Evolutionary conservation across 37 sponge, comb jelly and placozoan species (phyloP).

Genomic region (Hormiphora californensis): DNA sequence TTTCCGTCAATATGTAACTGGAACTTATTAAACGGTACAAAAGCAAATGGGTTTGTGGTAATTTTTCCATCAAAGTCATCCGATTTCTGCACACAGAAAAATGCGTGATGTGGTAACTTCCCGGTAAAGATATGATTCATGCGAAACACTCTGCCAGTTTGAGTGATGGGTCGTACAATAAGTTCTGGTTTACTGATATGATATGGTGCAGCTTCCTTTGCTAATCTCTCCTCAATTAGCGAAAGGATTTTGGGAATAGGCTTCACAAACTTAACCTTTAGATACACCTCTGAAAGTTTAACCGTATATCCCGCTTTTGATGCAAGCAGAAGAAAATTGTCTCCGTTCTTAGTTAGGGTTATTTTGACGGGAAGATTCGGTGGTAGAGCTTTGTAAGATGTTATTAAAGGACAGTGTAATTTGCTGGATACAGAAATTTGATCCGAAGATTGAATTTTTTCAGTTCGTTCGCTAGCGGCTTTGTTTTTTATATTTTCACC

Average conservation of each 20-base stretch:
- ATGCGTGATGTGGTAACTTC: neutral
- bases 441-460: neutral
- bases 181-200: neutral
- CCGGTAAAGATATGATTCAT: neutral
- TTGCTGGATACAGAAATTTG: neutral
- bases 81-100: neutral
- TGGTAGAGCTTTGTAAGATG: neutral
- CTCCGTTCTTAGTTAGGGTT: neutral
- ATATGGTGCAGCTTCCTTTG: neutral
- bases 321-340: neutral
- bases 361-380: neutral
- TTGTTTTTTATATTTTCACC: neutral
- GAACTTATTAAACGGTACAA: neutral
- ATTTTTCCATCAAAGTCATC: neutral
- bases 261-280: neutral
- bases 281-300: neutral
- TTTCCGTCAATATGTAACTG: neutral
- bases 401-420: neutral
- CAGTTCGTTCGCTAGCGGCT: neutral
- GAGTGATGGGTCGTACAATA: neutral
- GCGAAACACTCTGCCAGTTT: neutral
- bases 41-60: neutral
- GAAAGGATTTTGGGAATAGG: neutral
- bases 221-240: constrained; percentile 8
- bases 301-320: neutral